Evolutionary conservation across 2,888 invertebrate genomes (phyloP).

Genomic region (Rapana venosa): DNA sequence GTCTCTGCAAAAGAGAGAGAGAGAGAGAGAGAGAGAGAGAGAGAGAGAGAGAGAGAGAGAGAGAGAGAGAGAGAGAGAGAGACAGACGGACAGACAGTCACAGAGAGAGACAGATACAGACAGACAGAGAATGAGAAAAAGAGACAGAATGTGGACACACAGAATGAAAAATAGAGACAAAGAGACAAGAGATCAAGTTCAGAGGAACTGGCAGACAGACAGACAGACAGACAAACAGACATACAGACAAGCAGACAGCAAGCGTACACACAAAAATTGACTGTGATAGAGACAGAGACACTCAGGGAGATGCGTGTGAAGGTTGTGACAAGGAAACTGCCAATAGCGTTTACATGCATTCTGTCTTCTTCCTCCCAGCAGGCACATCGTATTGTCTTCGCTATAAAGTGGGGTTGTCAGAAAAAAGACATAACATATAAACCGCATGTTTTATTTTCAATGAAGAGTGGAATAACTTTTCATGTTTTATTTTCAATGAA

Average conservation of each 20-base stretch:
- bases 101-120: background rate
- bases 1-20: background rate
- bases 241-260: slow-evolving; percentile 1
- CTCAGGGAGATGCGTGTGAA: no score
- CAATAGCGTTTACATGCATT: no score
- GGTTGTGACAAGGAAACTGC: no score
- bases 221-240: background rate
- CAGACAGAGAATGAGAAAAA: background rate
- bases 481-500: no score
- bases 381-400: no score
- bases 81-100: background rate
- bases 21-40: background rate
- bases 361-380: no score
- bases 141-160: background rate
- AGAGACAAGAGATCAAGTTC: background rate
- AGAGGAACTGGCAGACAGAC: background rate
- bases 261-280: background rate
- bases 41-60: background rate
- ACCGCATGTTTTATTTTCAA: no score
- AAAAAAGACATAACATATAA: no score
- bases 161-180: background rate
- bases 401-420: no score
- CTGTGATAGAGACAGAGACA: no score
- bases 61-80: background rate
- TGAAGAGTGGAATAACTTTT: no score